Evolutionary conservation across 2,797 vertebrate genomes (phyloP).

Genomic region (Gobionotothen gibberifrons): DNA sequence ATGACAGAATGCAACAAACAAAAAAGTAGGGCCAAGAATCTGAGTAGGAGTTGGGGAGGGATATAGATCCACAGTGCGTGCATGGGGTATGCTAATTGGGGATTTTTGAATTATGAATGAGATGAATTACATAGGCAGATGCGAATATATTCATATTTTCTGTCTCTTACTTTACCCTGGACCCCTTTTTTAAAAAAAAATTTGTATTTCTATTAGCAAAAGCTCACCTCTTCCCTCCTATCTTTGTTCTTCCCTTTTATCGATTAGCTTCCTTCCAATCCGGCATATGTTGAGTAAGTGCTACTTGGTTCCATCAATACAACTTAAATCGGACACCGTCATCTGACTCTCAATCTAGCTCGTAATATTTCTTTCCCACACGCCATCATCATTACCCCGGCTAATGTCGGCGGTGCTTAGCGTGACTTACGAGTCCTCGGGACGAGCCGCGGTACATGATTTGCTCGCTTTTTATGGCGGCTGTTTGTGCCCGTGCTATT

Average conservation of each 20-base stretch:
- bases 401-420: conserved; percentile 69
- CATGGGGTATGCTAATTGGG: conserved; percentile 76
- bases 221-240: conserved; percentile 24
- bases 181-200: conserved; percentile 69
- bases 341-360: conserved; percentile 41
- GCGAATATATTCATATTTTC: conserved; percentile 61
- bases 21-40: conserved; percentile 40
- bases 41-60: conserved; percentile 33
- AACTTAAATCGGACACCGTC: conserved; percentile 52
- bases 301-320: conserved; percentile 50
- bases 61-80: conserved; percentile 47
- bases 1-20: conserved; percentile 56
- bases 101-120: conserved; percentile 82
- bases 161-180: conserved; percentile 40
- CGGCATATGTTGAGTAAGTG: conserved; percentile 57
- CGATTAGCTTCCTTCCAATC: conserved; percentile 23
- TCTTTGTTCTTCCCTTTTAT: conserved; percentile 9
- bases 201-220: conserved; percentile 45
- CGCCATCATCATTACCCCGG: conserved; percentile 61
- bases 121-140: conserved; percentile 75
- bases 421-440: conserved; percentile 63
- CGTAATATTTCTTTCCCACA: conserved; percentile 48
- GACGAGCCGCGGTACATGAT: conserved; percentile 64
- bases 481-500: conserved; percentile 65
- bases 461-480: conserved; percentile 62